These are phyloP conservation scores for Kryptolebias marmoratus DNA, from an alignment of 2,113 vertebrate species.

Conservation along the genomic window DNA sequence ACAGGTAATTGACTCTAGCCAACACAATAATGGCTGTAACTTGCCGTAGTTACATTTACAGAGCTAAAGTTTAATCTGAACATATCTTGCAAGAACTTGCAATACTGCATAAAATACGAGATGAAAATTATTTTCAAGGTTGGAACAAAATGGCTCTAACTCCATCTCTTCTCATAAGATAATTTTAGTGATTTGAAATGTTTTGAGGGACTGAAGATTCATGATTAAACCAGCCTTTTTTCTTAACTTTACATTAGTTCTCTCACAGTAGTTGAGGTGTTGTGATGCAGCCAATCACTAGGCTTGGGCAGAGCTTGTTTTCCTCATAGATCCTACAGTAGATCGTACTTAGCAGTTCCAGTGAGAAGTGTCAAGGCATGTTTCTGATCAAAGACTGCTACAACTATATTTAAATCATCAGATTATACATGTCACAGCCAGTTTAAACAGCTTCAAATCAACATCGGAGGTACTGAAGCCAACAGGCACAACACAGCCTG, in stretches of 20 bases:
- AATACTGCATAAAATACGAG: no score
- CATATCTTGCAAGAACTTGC: no score
- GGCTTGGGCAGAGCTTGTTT: slow-evolving; percentile 1
- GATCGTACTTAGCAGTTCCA: slow-evolving; percentile 11
- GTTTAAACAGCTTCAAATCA: slow-evolving; percentile 56
- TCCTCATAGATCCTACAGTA: not conserved
- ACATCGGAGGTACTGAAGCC: slow-evolving; percentile 33
- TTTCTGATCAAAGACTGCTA: slow-evolving; percentile 44
- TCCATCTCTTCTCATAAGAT: no score
- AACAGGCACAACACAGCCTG: slow-evolving; percentile 34
- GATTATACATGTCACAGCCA: slow-evolving; percentile 45
- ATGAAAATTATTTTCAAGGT: no score
- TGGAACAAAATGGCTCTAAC: no score
- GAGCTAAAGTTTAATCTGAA: no score
- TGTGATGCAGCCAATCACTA: slow-evolving; percentile 1
- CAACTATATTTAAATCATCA: slow-evolving; percentile 48
- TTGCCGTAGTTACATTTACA: no score
- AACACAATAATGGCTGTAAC: no score
- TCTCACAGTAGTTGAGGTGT: not conserved
- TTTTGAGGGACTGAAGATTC: no score
- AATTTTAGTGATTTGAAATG: no score
- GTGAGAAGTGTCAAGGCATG: slow-evolving; percentile 2
- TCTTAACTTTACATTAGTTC: not conserved
- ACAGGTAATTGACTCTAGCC: no score
- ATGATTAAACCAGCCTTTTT: no score